Conservation (phyloP, 2,888 invertebrate species). For the Agapostemon virescens region DNA sequence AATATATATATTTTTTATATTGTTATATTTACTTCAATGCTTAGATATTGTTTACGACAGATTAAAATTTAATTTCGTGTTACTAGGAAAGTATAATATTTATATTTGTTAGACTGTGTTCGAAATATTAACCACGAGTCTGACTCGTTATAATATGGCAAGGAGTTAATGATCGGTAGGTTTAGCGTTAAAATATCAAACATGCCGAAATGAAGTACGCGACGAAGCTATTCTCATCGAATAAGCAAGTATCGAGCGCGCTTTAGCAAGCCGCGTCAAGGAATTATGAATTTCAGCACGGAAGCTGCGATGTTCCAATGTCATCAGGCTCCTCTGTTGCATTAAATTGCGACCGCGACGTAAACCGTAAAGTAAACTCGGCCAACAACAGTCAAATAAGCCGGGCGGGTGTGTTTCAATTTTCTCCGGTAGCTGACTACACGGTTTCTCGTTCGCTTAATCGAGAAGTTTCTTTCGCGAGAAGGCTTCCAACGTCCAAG, state of each 20-base stretch:
- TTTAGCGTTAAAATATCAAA: not conserved
- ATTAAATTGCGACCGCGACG: conserved; percentile 11
- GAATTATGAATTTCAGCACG: not conserved
- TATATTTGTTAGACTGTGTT: no score
- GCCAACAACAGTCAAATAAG: conserved; percentile 40
- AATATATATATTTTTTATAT: no score
- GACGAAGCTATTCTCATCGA: not conserved
- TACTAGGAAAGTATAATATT: no score
- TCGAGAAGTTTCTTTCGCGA: conserved; percentile 55
- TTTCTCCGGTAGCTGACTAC: conserved; percentile 29
- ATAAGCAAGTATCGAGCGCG: not conserved
- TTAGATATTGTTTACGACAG: no score
- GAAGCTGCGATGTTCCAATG: not conserved
- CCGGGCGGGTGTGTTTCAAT: conserved; percentile 37
- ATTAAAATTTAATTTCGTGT: no score
- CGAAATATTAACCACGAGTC: no score
- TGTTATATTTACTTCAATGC: no score
- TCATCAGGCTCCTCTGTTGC: not conserved
- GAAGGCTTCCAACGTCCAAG: conserved; percentile 21
- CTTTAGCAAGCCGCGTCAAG: not conserved
- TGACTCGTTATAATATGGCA: no score
- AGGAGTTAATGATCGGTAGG: no score
- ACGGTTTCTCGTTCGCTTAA: conserved; percentile 45
- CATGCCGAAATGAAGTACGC: not conserved
- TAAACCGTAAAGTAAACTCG: conserved; percentile 45